Evolutionary conservation across 1,140 invertebrate species (phyloP).

Genomic region (Solen grandis): DNA sequence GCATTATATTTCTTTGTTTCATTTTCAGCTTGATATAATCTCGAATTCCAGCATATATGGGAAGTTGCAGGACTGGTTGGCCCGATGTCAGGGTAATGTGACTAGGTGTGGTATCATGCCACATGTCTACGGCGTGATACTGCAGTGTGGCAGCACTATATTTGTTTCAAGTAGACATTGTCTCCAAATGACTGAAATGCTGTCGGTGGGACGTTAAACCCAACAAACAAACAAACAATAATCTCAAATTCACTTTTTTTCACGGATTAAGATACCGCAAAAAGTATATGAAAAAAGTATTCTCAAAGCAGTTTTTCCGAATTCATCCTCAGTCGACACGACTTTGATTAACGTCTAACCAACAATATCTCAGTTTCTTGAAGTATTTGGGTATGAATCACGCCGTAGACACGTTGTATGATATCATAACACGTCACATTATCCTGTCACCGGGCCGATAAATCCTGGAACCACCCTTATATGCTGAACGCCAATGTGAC

Average conservation of each 20-base stretch:
- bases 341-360: neutral
- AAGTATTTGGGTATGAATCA: neutral
- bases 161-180: neutral
- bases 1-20: too few relatives aligned
- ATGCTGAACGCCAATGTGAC: neutral
- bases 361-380: neutral
- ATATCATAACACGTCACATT: neutral
- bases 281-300: neutral
- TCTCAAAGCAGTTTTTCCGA: too few relatives aligned
- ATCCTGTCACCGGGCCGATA: neutral
- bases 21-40: too few relatives aligned
- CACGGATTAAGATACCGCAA: neutral
- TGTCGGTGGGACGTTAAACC: neutral
- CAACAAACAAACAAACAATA: neutral
- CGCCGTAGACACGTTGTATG: neutral
- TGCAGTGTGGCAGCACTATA: too few relatives aligned
- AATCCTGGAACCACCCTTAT: neutral
- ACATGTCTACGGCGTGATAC: too few relatives aligned
- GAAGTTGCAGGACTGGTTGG: too few relatives aligned
- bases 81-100: too few relatives aligned
- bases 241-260: neutral
- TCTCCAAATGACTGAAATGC: neutral
- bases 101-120: too few relatives aligned
- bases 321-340: too few relatives aligned
- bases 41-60: too few relatives aligned